A percentile compares a stretch with the other conserved stretches of the same genome.
phyloP scores from a whole-genome alignment of 2,113 vertebrate genomes.

The Barnardius zonarius region DNA sequence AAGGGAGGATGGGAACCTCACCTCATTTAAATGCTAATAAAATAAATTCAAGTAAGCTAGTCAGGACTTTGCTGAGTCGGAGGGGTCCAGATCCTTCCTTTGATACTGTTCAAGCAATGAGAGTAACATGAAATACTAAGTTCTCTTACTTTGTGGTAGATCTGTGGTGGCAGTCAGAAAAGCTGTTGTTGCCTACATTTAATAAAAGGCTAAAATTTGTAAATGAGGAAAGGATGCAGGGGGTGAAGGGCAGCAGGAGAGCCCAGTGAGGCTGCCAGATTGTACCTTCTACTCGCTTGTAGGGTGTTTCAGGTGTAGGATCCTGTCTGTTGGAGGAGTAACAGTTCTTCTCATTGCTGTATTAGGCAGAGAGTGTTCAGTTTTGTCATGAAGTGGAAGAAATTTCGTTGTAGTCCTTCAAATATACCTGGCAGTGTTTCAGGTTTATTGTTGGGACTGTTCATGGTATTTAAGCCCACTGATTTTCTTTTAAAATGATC shows the following conservation, averaged over 20 bases:
- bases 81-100: not conserved
- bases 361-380: not conserved
- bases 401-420: not conserved
- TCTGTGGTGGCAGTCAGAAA: not conserved
- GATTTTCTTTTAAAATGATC: not conserved
- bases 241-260: not conserved
- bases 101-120: not conserved
- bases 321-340: not conserved
- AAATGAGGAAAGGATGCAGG: not conserved
- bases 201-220: not conserved
- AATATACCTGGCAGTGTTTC: not conserved
- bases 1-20: not conserved
- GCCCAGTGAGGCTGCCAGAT: not conserved
- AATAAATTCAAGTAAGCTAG: not conserved
- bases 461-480: not conserved
- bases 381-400: not conserved
- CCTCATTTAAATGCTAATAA: not conserved
- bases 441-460: not conserved
- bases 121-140: not conserved
- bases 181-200: not conserved
- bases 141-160: not conserved
- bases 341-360: rapidly evolving
- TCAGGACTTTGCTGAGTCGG: not conserved
- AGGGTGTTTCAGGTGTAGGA: not conserved
- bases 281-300: not conserved